These are phyloP conservation scores for Trichechus manatus DNA, from an alignment of 2,113 vertebrate species.

Conservation along the genomic window DNA sequence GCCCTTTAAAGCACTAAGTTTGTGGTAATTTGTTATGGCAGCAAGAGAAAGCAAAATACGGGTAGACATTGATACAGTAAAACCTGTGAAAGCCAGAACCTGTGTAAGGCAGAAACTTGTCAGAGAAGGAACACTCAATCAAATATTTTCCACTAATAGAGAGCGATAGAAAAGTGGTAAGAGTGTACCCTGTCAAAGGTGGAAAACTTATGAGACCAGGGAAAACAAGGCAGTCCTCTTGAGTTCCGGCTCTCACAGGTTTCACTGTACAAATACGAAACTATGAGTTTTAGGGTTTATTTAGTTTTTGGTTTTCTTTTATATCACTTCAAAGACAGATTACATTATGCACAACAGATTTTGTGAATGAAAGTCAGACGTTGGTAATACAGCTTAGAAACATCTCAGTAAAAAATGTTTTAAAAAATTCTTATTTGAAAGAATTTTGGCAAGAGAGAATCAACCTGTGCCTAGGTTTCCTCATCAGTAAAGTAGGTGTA, in stretches of 20 bases:
- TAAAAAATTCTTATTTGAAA: slow-evolving; percentile 15
- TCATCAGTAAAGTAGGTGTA: background rate
- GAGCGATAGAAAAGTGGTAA: background rate
- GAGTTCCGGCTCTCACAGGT: background rate
- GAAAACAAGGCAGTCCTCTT: background rate
- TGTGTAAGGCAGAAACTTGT: no score
- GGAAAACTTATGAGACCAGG: background rate
- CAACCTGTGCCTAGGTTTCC: background rate
- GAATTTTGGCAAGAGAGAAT: background rate
- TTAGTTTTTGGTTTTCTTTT: background rate
- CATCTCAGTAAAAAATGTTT: background rate
- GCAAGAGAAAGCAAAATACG: no score
- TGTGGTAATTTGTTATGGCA: no score
- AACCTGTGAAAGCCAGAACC: no score
- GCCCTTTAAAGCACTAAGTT: no score
- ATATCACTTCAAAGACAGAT: slow-evolving; percentile 6
- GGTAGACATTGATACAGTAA: no score
- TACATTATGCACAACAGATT: slow-evolving; percentile 12
- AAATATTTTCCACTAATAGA: background rate
- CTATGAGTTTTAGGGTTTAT: background rate
- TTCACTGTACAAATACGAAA: background rate
- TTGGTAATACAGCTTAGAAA: background rate
- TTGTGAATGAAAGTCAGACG: slow-evolving; percentile 32
- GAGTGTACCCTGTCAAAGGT: background rate
- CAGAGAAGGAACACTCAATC: no score